phyloP scores from a whole-genome alignment of 2,888 invertebrate species.

The Megaustenia siamemsis region DNA sequence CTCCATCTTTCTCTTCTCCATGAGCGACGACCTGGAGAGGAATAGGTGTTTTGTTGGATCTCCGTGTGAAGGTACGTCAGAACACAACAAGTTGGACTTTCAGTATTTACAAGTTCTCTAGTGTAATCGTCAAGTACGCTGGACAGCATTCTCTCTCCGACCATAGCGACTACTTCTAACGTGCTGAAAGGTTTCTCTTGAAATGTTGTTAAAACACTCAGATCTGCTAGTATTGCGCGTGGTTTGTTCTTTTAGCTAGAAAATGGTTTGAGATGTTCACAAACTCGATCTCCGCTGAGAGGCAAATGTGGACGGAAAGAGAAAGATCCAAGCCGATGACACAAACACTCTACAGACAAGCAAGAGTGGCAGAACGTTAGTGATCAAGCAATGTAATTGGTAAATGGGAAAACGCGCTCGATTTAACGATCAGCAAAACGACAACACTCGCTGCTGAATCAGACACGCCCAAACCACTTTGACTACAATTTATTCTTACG shows the following conservation, averaged over 20 bases:
- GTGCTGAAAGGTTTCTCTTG: conserved; percentile 72
- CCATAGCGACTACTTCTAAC: conserved; percentile 60
- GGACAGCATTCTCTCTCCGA: conserved; percentile 70
- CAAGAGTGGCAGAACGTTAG: conserved; percentile 1
- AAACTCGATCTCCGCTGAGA: too few species aligned
- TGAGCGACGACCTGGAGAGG: conserved; percentile 95
- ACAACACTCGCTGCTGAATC: conserved; percentile 39
- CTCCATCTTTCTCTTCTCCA: conserved; percentile 94
- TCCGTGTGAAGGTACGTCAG: conserved; percentile 94
- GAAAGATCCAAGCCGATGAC: too few species aligned
- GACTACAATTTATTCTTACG: conserved; percentile 42
- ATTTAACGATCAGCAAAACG: conserved; percentile 44
- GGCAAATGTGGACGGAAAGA: too few species aligned
- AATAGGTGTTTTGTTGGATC: conserved; percentile 97
- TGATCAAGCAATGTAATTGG: conserved; percentile 17
- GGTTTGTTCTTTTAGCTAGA: conserved; percentile 48
- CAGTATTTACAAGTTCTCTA: conserved; percentile 93
- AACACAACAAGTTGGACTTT: conserved; percentile 97
- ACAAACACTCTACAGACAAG: conserved; percentile 17
- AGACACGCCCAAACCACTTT: conserved; percentile 41
- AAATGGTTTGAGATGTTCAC: conserved; percentile 40
- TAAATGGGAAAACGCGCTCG: conserved; percentile 39
- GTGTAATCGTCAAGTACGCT: conserved; percentile 89
- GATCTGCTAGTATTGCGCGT: conserved; percentile 79
- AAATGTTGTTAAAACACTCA: conserved; percentile 78